Conservation (phyloP, 2,113 vertebrate genomes). For the Oenanthe melanoleuca region DNA sequence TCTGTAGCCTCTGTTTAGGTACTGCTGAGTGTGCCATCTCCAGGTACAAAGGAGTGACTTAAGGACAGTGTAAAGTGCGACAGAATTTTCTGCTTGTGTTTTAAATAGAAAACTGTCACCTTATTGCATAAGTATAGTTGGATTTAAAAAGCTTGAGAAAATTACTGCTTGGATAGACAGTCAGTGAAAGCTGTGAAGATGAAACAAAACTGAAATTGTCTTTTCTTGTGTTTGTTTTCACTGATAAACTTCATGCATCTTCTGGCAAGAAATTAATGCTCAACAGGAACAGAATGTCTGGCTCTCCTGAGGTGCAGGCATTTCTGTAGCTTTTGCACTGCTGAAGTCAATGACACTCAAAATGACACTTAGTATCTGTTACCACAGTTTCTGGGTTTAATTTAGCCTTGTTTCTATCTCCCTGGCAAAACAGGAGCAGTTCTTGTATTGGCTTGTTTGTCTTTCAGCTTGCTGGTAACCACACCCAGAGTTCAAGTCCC, state of each 20-base stretch:
- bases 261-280: neutral
- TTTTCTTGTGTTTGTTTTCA: neutral
- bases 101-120: neutral
- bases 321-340: neutral
- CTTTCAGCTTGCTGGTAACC: neutral
- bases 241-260: neutral
- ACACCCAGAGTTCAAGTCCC: neutral
- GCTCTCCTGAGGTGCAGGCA: neutral
- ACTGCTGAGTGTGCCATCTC: neutral
- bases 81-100: neutral
- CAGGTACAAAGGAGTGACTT: neutral
- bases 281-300: neutral
- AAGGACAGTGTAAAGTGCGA: neutral
- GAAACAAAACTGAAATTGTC: neutral
- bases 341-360: neutral
- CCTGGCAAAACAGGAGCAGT: neutral
- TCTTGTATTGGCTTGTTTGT: constrained; percentile 22
- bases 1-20: neutral
- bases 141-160: neutral
- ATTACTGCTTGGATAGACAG: neutral
- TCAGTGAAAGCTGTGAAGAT: neutral
- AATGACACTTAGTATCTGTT: neutral
- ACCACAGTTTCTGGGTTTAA: neutral
- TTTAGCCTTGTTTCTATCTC: neutral
- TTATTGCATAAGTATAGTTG: neutral